Base-by-base conservation (phyloP, 2,888 invertebrate species). In the Tenodera sinensis region DNA sequence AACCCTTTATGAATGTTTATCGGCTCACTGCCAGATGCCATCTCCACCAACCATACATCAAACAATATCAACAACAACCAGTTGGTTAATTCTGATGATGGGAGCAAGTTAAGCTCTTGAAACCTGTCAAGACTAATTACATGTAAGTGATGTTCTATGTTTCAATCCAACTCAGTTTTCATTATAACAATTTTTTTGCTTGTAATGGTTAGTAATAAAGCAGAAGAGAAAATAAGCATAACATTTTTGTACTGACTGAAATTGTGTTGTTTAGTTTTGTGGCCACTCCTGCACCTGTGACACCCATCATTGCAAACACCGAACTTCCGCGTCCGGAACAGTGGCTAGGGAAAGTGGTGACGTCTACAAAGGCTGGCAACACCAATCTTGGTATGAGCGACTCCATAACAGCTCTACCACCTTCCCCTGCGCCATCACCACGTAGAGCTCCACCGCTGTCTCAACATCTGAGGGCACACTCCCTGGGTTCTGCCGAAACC, bases 261-360 rank as follows among this genome's bases (percentile, higher is more conserved):
- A 42, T 42, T 42, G 12, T 83, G 20, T 30, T 83, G 30, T 83
- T 87, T 81, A 28, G 30, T 28, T 87, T 87, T 42, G 27, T 84
- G 47, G 83, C 90, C 82, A 47, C 89, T n/a, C n/a, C 87, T 47
- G 87, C 87, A 7, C 94, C 93, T 92, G 93, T 93, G 71, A 93
- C 93, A 83, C 92, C 91, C 92, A 92, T 91, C 88, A 89, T 47
- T 90, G 89, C 90, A 91, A 91, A 92, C 42, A 87, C 88, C 25
- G 92, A 92, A 89, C 94, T 97, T 92, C 97, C 97, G 42, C 96
- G 96, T 93, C 97, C 97, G 0, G 97, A 97, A 91, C 97, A 97
- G 92, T 97, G 97, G 97, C 93, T 97, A 91, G 97, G 97, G 95
- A 90, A 94, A 94, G 92, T 95, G 95, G 88, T 92, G 93, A 88